Evolutionary conservation across 2,888 invertebrate species (phyloP).

Genomic region (Idaea dimidiata): DNA sequence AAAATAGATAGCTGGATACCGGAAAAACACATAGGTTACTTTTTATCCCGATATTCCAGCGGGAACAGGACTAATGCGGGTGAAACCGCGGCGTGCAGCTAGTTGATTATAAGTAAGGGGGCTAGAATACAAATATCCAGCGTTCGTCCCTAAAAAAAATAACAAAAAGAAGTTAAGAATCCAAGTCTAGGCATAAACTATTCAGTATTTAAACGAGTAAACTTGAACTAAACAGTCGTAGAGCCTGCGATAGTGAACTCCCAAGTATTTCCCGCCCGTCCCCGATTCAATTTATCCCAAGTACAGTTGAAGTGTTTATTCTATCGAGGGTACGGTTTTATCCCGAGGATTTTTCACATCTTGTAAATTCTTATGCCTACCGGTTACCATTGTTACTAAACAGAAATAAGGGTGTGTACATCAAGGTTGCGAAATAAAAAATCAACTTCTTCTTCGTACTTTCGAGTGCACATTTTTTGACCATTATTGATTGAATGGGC

Average conservation of each 20-base stretch:
- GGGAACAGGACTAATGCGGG: too few species aligned
- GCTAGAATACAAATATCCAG: not conserved
- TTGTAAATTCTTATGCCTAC: conserved; percentile 9
- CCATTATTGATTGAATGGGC: too few species aligned
- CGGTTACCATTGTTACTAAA: conserved; percentile 1
- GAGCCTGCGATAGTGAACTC: conserved; percentile 26
- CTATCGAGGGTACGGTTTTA: conserved; percentile 34
- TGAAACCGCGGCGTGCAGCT: too few species aligned
- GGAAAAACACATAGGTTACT: too few species aligned
- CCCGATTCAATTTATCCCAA: conserved; percentile 58
- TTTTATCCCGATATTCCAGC: too few species aligned
- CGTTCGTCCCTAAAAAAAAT: not conserved
- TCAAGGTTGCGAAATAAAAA: not conserved
- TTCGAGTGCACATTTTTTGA: too few species aligned
- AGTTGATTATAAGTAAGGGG: too few species aligned
- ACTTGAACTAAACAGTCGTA: conserved; percentile 1
- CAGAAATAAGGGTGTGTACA: not conserved
- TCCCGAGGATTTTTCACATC: conserved; percentile 37
- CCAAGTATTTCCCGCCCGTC: conserved; percentile 43
- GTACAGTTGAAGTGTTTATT: conserved; percentile 48
- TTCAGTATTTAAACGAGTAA: conserved; percentile 1
- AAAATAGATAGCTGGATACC: too few species aligned
- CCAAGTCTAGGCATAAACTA: not conserved
- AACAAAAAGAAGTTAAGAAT: not conserved
- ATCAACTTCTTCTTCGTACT: not conserved